Evolutionary conservation across 2,113 vertebrate species (phyloP).

Genomic region (Pedionomus torquatus): DNA sequence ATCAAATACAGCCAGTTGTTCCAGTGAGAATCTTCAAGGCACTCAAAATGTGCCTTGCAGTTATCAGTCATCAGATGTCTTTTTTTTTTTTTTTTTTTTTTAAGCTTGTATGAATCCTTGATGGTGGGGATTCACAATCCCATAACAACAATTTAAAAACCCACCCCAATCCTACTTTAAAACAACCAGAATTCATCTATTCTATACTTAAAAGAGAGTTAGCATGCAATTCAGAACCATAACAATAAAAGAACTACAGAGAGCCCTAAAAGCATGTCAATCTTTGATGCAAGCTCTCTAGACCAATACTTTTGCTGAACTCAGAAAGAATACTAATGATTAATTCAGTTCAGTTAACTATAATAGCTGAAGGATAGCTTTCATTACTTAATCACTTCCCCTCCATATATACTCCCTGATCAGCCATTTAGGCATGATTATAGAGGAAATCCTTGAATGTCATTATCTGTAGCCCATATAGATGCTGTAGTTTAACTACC

Average conservation of each 20-base stretch:
- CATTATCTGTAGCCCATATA: neutral
- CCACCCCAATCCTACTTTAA: neutral
- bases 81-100: neutral
- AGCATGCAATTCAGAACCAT: neutral
- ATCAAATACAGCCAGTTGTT: neutral
- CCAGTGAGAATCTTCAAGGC: neutral
- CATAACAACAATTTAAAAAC: neutral
- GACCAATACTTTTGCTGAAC: neutral
- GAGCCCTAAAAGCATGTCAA: neutral
- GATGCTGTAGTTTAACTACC: neutral
- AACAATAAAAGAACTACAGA: neutral
- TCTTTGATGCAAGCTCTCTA: neutral
- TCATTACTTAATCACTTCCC: slow-evolving; percentile 3
- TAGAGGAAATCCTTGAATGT: neutral
- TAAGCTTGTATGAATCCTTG: neutral
- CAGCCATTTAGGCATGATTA: neutral
- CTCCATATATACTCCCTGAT: neutral
- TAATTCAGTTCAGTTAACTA: neutral
- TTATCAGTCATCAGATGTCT: neutral
- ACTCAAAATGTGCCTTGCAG: neutral
- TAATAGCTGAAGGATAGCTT: neutral
- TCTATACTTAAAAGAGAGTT: neutral
- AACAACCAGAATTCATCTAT: neutral
- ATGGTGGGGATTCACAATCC: neutral
- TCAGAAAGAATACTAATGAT: neutral